Evolutionary conservation across 2,113 vertebrate genomes (phyloP).

Genomic region (Myanophis thanlyinensis): DNA sequence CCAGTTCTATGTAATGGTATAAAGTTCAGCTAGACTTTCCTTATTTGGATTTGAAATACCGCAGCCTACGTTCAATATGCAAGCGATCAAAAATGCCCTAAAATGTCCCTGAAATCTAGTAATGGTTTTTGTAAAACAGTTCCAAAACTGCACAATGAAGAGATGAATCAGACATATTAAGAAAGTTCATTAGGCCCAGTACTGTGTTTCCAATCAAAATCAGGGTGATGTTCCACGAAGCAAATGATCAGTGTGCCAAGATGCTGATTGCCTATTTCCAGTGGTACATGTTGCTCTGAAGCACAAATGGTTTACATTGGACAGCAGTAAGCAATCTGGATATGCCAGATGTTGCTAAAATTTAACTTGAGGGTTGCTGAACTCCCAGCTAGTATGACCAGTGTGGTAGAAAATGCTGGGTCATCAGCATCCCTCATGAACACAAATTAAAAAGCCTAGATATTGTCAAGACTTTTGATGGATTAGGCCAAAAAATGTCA

Average conservation of each 20-base stretch:
- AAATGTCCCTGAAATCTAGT: not conserved
- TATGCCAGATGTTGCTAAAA: not conserved
- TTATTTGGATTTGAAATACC: constrained; percentile 2
- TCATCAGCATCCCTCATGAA: not conserved
- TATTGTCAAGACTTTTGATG: rapidly evolving
- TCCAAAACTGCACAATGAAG: not conserved
- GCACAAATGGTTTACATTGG: not conserved
- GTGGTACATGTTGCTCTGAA: not conserved
- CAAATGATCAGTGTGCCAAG: not conserved
- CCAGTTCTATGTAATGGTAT: not conserved
- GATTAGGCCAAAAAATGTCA: not conserved
- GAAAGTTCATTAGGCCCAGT: not conserved
- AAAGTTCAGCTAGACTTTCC: constrained; percentile 24
- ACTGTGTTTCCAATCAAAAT: not conserved
- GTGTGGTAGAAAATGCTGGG: not conserved
- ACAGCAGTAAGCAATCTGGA: not conserved
- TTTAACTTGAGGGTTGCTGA: not conserved
- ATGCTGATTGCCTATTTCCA: not conserved
- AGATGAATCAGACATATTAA: not conserved
- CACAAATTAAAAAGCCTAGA: not conserved
- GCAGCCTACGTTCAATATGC: not conserved
- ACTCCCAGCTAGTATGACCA: not conserved
- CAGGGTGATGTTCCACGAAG: not conserved
- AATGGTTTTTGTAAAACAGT: not conserved
- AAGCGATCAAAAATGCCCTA: not conserved